Percentiles rank a stretch among this genome's conserved stretches.
Evolutionary conservation across 2,113 vertebrate genomes (phyloP).

Genomic region (Coreoperca whiteheadi): DNA sequence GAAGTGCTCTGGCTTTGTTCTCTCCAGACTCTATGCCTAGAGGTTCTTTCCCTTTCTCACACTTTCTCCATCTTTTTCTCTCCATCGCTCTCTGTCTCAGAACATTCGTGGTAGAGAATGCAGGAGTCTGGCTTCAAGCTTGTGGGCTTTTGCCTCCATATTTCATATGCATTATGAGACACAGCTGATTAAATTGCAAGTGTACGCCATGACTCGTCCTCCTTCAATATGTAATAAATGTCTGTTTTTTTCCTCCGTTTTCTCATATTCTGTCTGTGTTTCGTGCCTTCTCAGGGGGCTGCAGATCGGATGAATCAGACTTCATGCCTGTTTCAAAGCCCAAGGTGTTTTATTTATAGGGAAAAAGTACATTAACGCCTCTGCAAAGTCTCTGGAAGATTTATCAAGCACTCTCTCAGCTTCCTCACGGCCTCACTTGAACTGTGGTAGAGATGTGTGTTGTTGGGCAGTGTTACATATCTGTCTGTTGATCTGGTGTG

Average conservation of each 20-base stretch:
- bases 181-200: conserved; percentile 74
- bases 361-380: conserved; percentile 67
- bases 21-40: conserved; percentile 50
- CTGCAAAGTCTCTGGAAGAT: conserved; percentile 65
- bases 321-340: conserved; percentile 66
- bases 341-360: conserved; percentile 75
- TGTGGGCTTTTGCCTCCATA: conserved; percentile 67
- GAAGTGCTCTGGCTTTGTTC: conserved; percentile 69
- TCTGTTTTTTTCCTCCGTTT: conserved; percentile 47
- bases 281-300: conserved; percentile 50
- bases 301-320: conserved; percentile 72
- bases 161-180: conserved; percentile 72
- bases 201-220: conserved; percentile 60
- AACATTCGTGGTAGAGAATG: conserved; percentile 36
- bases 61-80: conserved; percentile 19
- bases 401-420: conserved; percentile 57
- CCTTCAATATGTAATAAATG: conserved; percentile 71
- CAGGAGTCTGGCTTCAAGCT: conserved; percentile 50
- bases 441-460: conserved; percentile 52
- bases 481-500: conserved; percentile 42
- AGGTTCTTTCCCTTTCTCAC: conserved; percentile 49
- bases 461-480: conserved; percentile 50
- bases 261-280: conserved; percentile 65
- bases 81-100: conserved; percentile 43
- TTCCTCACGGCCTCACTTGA: conserved; percentile 32